Conservation (phyloP, 1,140 invertebrate genomes). For the Potamilus streckersoni region DNA sequence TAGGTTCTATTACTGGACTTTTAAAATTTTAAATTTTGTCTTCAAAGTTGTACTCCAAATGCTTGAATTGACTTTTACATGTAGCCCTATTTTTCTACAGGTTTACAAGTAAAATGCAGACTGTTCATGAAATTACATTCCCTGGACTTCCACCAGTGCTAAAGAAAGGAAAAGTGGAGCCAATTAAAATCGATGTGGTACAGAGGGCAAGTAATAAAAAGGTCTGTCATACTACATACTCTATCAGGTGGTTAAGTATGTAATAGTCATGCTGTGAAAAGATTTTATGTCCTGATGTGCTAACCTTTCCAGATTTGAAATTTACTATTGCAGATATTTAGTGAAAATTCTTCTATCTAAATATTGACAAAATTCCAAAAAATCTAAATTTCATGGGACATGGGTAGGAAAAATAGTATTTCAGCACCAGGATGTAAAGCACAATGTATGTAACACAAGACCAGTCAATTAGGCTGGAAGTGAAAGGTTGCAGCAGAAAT, state of each 20-base stretch:
- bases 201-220: slow-evolving; percentile 89
- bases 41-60: no score
- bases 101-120: slow-evolving; percentile 81
- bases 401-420: background rate
- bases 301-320: background rate
- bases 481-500: no score
- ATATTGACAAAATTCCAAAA: background rate
- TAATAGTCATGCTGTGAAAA: background rate
- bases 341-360: background rate
- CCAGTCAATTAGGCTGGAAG: no score
- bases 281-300: background rate
- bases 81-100: slow-evolving; percentile 58
- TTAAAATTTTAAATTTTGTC: background rate
- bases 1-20: background rate
- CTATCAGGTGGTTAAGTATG: background rate
- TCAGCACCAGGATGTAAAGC: no score
- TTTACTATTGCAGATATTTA: background rate
- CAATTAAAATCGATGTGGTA: slow-evolving; percentile 82
- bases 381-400: background rate
- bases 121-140: slow-evolving; percentile 78
- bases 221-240: slow-evolving; percentile 68
- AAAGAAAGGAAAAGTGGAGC: slow-evolving; percentile 80
- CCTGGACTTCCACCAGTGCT: slow-evolving; percentile 73
- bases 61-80: no score
- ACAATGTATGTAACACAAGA: no score